These are phyloP conservation scores for Papilio helenus DNA, from an alignment of 1,140 invertebrate genomes.

Conservation along the genomic window DNA sequence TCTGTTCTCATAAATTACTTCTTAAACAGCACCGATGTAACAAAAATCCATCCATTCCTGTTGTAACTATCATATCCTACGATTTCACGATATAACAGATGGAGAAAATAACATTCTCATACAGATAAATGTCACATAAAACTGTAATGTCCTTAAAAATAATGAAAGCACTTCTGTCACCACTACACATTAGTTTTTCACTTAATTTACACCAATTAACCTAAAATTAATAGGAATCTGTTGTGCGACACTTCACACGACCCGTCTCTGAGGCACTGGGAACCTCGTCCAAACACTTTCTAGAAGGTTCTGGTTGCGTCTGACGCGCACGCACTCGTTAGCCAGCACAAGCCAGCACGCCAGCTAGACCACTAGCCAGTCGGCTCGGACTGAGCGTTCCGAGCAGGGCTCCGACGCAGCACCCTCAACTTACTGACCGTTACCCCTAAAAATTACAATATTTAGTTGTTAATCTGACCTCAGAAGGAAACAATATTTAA, in stretches of 20 bases:
- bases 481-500: too few species aligned
- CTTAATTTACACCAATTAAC: slow-evolving; percentile 54
- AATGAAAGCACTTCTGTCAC: slow-evolving; percentile 3
- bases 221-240: slow-evolving; percentile 71
- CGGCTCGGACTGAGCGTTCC: background rate
- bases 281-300: slow-evolving; percentile 79
- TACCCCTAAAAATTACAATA: background rate
- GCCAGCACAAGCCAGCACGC: too few species aligned
- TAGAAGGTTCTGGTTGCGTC: slow-evolving; percentile 56
- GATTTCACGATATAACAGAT: background rate
- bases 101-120: background rate
- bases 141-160: background rate
- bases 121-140: background rate
- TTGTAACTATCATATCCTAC: background rate
- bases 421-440: background rate
- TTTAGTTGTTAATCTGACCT: background rate
- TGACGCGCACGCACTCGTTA: too few species aligned
- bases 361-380: background rate
- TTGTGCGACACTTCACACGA: slow-evolving; percentile 44
- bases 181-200: slow-evolving; percentile 5
- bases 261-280: slow-evolving; percentile 38
- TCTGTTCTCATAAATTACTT: background rate
- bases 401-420: background rate
- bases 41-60: too few species aligned
- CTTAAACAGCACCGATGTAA: background rate